Base-by-base conservation (phyloP, 2,888 invertebrate species). In the Apamea crenata region DNA sequence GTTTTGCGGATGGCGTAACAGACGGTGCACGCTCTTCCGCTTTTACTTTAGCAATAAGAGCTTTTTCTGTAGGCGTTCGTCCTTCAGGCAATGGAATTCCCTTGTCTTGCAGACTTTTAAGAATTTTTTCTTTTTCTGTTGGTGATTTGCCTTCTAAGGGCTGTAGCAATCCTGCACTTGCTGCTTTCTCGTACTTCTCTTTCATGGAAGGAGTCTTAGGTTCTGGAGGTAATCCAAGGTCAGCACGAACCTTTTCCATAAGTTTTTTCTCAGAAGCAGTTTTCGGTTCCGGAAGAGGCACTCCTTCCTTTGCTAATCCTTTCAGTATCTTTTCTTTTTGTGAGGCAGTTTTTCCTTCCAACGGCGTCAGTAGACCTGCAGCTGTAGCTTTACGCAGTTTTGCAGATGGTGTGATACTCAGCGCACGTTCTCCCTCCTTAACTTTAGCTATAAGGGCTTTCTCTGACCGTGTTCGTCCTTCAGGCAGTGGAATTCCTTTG, bases 31-130 rank as follows among this genome's bases (percentile, higher is more conserved):
- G 32, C 18, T 32, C 21, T 21, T 7, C 29, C 0, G 21, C 14
- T 68, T 74, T 86, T 2, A 82, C 75, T 80, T 78, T 87, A 10
- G 90, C 80, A 1, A 75, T 71, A 1, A 76, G n/a, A 21, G 70
- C 71, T 61, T 80, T 77, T 3, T 80, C 80, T 7, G 71, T 47
- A 2, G 72, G 2, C 6, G 70, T 72, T 32, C 77, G 77, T 5
- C 88, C 89, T 86, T 88, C 88, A 12, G 91, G 90, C 1, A 92
- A 67, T 1, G 89, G 87, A 0, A 91, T 21, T 0, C 91, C 90
- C 14, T 80, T 73, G 67, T 85, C 81, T 0, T 84, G 88, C 29
- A 84, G 74, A 0, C 74, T 69, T 81, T 70, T 79, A 0, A 91
- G 29, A 10, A 89, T 86, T 12, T 84, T 87, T 85, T 89, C 89